Evolutionary conservation across 2,113 vertebrate species (phyloP).

Genomic region (Gallinago media): DNA sequence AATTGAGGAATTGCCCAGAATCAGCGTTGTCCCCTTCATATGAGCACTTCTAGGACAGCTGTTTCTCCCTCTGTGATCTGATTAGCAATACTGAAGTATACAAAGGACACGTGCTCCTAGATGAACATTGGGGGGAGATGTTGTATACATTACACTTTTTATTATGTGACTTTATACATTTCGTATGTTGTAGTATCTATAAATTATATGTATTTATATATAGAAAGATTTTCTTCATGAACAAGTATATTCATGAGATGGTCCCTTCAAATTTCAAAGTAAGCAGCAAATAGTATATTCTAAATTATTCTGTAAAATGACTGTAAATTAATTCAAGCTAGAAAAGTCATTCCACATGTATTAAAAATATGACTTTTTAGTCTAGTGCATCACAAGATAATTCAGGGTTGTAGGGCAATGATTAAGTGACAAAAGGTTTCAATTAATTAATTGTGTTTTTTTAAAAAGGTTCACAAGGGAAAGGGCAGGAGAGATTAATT

Average conservation of each 20-base stretch:
- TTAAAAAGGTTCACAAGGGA: slow-evolving; percentile 25
- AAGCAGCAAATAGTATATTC: not conserved
- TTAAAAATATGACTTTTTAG: not conserved
- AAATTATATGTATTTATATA: not conserved
- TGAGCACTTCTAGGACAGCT: not conserved
- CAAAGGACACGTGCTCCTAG: not conserved
- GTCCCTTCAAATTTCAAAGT: not conserved
- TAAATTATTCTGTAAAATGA: not conserved
- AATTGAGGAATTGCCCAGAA: not conserved
- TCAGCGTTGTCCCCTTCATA: not conserved
- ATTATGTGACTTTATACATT: not conserved
- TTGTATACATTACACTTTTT: not conserved
- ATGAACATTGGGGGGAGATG: not conserved
- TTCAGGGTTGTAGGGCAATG: not conserved
- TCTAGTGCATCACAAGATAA: not conserved
- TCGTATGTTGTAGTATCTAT: too few relatives aligned
- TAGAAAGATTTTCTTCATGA: not conserved
- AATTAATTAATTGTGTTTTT: not conserved
- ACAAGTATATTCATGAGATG: not conserved
- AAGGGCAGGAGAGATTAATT: slow-evolving; percentile 28
- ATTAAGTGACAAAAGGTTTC: slow-evolving; percentile 19
- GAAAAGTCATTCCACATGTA: not conserved
- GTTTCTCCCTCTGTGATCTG: not conserved
- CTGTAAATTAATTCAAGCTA: not conserved
- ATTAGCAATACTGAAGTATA: not conserved